Evolutionary conservation across 1,140 invertebrate genomes (phyloP).

Genomic region (Cyphomyrmex costatus): DNA sequence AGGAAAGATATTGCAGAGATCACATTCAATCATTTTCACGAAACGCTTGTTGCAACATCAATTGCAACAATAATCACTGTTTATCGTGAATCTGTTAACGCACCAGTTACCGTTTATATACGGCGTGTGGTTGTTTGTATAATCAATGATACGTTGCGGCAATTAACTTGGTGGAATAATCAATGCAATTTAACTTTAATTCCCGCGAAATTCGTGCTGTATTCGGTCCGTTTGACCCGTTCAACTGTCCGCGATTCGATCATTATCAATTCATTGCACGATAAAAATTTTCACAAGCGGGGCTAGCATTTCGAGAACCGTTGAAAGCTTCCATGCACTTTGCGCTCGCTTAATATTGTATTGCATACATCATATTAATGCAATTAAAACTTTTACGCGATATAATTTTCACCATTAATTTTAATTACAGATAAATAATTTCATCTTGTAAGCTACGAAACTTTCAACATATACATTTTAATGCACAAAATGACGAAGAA

Average conservation of each 20-base stretch:
- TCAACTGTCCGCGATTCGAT: slow-evolving; percentile 6
- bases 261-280: slow-evolving; percentile 42
- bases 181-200: slow-evolving; percentile 60
- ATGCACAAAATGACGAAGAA: background rate
- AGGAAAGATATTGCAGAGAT: background rate
- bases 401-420: background rate
- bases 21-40: slow-evolving; percentile 1
- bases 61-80: background rate
- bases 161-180: slow-evolving; percentile 56
- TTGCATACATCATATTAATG: slow-evolving; percentile 3
- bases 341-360: background rate
- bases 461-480: background rate
- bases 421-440: slow-evolving; percentile 4
- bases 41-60: background rate
- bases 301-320: background rate
- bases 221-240: background rate
- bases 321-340: background rate
- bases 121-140: slow-evolving; percentile 12
- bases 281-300: slow-evolving; percentile 32
- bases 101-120: background rate
- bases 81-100: slow-evolving; percentile 47
- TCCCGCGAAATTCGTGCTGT: slow-evolving; percentile 19
- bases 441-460: background rate
- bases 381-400: slow-evolving; percentile 18
- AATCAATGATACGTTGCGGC: slow-evolving; percentile 45